Evolutionary conservation across 2,113 vertebrate species (phyloP), one percentile per base, ranked within the genome.

Genomic region (Myotis brandtii): DNA sequence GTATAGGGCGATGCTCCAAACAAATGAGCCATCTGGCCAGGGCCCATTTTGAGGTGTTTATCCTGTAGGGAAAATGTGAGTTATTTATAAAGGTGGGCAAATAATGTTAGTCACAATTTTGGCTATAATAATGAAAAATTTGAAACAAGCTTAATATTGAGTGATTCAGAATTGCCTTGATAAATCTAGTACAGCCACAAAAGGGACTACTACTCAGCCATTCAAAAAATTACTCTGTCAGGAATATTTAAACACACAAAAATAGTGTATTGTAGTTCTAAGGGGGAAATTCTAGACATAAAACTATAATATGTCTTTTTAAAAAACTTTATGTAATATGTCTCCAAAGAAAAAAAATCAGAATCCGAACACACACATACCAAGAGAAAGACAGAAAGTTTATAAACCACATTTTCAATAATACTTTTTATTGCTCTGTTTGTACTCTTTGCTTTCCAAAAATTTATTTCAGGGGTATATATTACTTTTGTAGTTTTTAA

Each of bases 71-170:
- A 72, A 25, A 73, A 59, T 48, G 34, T 87, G 70, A 90, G 85
- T 75, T 69, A 9, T 79, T 72, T 83, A 18, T 46, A 85, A 91
- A 94, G 86, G n/a, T 76, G 11, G 50, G 81, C 30, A 88, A 91
- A 79, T 40, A 40, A 40, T 73, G 50, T 50, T 32, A 82, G 21
- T 81, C 30, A 86, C 34, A 85, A 56, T 37, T 52, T 17, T 93
- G 8, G 7, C 64, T 69, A 50, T 46, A 64, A 56, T 21, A 94
- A 9, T 81, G 54, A 95, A 88, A 48, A 83, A 25, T 66, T 8
- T 84, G 76, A 87, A 95, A 92, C 83, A 93, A 48, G 16, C 17
- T 93, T 95, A 95, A 73, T 69, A 75, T 32, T 18, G 52, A 86
- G 66, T n/a, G 70, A 72, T 72, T 81, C 46, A 95, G 52, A 87